Evolutionary conservation across 2,797 vertebrate genomes (phyloP), one percentile per base, ranked within the genome.

Genomic region (Carcharodon carcharias): DNA sequence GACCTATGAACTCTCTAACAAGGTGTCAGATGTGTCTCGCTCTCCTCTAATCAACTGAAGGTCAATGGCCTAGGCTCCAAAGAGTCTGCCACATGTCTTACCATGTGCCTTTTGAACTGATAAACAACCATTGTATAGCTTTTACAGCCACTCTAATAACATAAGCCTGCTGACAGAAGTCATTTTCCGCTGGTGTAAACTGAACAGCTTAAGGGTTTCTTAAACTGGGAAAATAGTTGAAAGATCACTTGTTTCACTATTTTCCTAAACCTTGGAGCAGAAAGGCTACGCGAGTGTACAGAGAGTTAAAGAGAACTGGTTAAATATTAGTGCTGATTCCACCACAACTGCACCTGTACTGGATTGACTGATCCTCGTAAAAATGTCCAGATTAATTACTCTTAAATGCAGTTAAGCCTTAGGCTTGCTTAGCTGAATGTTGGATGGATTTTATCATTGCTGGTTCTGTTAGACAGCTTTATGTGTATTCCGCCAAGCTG

Each of bases 11-110:
- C 89, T 35, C 58, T 92, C 89, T 92, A n/a, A 40, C 18, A 92
- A 92, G 89, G 89, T 92, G 89, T 92, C 89, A 92, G 35, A 63
- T 92, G 89, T 63, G 54, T 92, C 89, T 92, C 35, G 58, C 58
- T 65, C 31, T 63, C 7, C 89, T 65, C 16, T 92, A 92, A 92
- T 92, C 89, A 92, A 92, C 58, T 92, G 89, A 92, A 92, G 89
- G 58, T 92, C 89, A 92, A 65, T 92, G 89, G 89, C 21, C 89
- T 12, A 65, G 89, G 89, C 89, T 92, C 89, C 89, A 92, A 63
- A 63, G 89, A 92, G 89, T 92, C 89, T 92, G 58, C 89, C 61
- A n/a, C 89, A 58, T 89, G 89, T 92, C 35, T 35, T 65, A 63
- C 58, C 14, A 92, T 92, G 89, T 23, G 58, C 89, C 58, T 65